phyloP scores from a whole-genome alignment of 2,797 vertebrate genomes.

The Anabacerthia variegaticeps region DNA sequence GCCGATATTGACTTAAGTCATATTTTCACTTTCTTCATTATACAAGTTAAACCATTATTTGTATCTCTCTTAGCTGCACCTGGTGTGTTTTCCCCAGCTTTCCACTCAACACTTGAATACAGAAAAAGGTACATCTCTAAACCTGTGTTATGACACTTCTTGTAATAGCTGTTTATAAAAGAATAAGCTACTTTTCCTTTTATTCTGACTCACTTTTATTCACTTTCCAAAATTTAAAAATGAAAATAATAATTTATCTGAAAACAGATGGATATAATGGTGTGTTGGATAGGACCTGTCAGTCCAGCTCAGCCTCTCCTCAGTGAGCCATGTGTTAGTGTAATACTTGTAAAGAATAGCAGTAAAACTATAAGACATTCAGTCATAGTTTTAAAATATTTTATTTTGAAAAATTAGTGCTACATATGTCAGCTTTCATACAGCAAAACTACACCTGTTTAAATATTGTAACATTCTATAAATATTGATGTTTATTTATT shows the following conservation, averaged over 20 bases:
- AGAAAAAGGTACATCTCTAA: neutral
- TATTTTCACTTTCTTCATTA: neutral
- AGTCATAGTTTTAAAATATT: slow-evolving; percentile 6
- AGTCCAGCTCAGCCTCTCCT: neutral
- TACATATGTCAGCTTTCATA: slow-evolving; percentile 9
- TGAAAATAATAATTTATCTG: neutral
- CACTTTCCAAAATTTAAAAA: neutral
- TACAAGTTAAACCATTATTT: neutral
- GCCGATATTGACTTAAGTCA: neutral
- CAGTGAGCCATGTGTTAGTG: neutral
- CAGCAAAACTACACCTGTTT: neutral
- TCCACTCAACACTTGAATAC: neutral
- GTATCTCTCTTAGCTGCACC: neutral
- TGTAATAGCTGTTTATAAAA: neutral
- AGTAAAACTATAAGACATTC: neutral
- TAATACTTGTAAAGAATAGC: neutral
- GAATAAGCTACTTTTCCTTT: neutral
- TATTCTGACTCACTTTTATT: neutral
- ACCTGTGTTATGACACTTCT: neutral
- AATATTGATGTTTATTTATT: slow-evolving; percentile 5
- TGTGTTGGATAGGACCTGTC: neutral
- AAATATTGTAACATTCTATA: neutral
- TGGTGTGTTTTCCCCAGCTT: neutral
- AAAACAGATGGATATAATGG: slow-evolving; percentile 35
- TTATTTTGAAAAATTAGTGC: neutral